Evolutionary conservation across 2,113 vertebrate genomes (phyloP).

Genomic region (Pristiophorus japonicus): DNA sequence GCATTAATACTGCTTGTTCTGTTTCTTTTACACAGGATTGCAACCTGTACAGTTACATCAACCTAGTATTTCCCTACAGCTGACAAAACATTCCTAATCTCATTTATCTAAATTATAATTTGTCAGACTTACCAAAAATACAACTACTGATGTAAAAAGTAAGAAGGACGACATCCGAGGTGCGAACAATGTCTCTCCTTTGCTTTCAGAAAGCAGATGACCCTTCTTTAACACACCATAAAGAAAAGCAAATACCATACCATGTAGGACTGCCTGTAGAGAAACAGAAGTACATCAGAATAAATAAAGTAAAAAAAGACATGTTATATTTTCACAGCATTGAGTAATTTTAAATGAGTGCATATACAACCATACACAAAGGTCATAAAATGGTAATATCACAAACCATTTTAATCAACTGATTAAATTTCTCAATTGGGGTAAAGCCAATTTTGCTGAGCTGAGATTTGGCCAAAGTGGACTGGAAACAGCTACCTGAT

Average conservation of each 20-base stretch:
- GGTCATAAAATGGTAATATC: not conserved
- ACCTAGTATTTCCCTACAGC: not conserved
- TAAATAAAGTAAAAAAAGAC: not conserved
- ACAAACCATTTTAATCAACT: not conserved
- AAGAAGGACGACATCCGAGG: slow-evolving; percentile 77
- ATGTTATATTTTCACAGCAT: not conserved
- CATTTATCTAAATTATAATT: not conserved
- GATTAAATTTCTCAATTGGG: too few relatives aligned
- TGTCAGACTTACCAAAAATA: slow-evolving; percentile 76
- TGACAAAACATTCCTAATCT: not conserved
- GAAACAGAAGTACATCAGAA: slow-evolving; percentile 24
- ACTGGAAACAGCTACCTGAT: too few relatives aligned
- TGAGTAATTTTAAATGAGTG: too few relatives aligned
- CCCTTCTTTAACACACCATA: slow-evolving; percentile 85
- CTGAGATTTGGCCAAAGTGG: too few relatives aligned
- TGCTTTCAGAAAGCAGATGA: slow-evolving; percentile 80
- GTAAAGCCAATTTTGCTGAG: too few relatives aligned
- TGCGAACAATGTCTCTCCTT: slow-evolving; percentile 84
- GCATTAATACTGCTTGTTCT: not conserved
- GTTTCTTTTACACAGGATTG: not conserved
- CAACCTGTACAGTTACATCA: not conserved
- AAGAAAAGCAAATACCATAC: slow-evolving; percentile 89
- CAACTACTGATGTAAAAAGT: slow-evolving; percentile 78
- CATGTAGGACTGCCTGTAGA: slow-evolving; percentile 82
- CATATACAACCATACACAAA: not conserved